Evolutionary conservation across 2,797 vertebrate genomes (phyloP).

Genomic region (Varecia variegata): DNA sequence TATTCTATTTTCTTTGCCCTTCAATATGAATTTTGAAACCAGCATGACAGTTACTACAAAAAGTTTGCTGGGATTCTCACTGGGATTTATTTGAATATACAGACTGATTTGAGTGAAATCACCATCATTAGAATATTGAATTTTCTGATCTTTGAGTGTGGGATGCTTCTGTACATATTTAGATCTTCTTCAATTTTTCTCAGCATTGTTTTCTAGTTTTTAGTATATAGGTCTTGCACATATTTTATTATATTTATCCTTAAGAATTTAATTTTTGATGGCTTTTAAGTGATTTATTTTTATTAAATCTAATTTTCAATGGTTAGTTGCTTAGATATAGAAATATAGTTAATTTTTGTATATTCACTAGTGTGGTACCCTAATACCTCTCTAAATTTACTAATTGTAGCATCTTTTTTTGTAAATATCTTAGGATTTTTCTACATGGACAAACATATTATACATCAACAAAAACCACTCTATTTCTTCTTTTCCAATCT

Average conservation of each 20-base stretch:
- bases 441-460: background rate
- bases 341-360: background rate
- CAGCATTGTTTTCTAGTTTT: background rate
- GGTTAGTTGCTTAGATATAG: background rate
- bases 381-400: background rate
- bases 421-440: background rate
- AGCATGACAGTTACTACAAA: background rate
- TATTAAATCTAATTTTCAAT: background rate
- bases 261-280: background rate
- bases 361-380: background rate
- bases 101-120: background rate
- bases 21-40: background rate
- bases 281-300: background rate
- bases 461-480: background rate
- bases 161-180: background rate
- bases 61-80: background rate
- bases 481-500: background rate
- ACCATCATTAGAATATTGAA: background rate
- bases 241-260: background rate
- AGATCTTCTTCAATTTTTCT: background rate
- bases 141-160: background rate
- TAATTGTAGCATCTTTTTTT: background rate
- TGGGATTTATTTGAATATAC: background rate
- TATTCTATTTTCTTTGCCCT: background rate
- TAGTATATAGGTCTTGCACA: background rate